phyloP scores from a whole-genome alignment of 2,797 vertebrate genomes.

The Oreonectes daqikongensis region DNA sequence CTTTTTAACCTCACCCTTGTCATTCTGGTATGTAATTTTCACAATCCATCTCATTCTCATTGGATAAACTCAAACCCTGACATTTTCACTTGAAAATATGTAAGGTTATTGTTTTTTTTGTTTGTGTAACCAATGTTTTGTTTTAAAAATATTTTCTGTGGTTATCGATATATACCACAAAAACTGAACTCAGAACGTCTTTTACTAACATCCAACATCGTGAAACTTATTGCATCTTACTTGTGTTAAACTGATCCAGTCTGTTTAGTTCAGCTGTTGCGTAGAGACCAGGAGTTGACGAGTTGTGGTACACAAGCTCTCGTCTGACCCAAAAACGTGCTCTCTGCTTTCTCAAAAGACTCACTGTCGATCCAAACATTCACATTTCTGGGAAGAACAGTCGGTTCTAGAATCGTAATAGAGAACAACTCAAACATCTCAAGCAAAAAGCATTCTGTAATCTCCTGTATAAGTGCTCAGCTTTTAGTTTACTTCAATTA shows the following conservation, averaged over 20 bases:
- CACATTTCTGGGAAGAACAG: constrained; percentile 48
- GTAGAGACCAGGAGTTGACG: constrained; percentile 12
- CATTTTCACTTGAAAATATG: not conserved
- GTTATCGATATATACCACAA: not conserved
- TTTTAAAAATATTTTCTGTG: not conserved
- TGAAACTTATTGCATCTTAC: constrained; percentile 13
- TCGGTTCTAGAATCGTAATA: constrained; percentile 28
- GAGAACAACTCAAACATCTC: constrained; percentile 23
- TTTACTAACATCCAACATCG: not conserved
- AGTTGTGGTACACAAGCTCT: constrained; percentile 25
- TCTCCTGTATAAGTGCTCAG: constrained; percentile 44
- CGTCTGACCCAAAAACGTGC: constrained; percentile 29
- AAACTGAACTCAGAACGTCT: not conserved
- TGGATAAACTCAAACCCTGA: not conserved
- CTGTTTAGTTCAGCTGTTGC: constrained; percentile 39
- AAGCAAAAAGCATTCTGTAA: constrained; percentile 33
- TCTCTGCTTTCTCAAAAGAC: constrained; percentile 31
- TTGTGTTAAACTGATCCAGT: not conserved
- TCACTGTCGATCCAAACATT: constrained; percentile 34
- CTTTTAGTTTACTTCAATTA: constrained; percentile 51
- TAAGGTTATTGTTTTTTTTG: not conserved
- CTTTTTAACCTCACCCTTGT: not conserved
- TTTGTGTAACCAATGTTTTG: not conserved
- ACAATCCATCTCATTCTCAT: not conserved
- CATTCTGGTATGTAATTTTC: not conserved